Evolutionary conservation across 2,888 invertebrate genomes (phyloP).

Genomic region (Drosophila conformis): DNA sequence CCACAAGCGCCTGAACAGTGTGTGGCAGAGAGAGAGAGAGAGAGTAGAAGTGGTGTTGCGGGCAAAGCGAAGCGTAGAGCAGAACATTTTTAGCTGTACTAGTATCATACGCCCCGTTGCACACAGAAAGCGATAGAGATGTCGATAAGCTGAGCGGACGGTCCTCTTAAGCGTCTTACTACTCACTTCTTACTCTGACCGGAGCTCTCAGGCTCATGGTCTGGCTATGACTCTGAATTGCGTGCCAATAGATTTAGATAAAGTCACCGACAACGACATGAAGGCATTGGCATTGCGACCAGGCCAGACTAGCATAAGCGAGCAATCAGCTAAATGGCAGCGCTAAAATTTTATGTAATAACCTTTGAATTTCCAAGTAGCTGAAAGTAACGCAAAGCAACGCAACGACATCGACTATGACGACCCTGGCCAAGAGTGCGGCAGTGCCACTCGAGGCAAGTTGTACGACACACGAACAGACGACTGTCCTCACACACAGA

Average conservation of each 20-base stretch:
- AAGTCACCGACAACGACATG: conserved; percentile 40
- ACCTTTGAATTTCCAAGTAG: conserved; percentile 78
- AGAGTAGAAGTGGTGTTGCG: neutral
- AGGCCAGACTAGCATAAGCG: conserved; percentile 49
- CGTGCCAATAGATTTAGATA: conserved; percentile 77
- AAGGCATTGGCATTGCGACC: conserved; percentile 16
- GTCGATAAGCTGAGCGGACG: conserved; percentile 68
- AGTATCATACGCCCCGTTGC: conserved; percentile 73
- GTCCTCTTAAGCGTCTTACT: conserved; percentile 64
- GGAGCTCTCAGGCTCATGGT: conserved; percentile 27
- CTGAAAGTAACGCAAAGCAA: conserved; percentile 19
- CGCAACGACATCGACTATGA: conserved; percentile 20
- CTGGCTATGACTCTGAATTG: conserved; percentile 39
- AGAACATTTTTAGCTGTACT: conserved; percentile 60
- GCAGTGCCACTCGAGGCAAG: conserved; percentile 62
- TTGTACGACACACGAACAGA: conserved; percentile 49
- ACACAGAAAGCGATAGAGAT: conserved; percentile 46
- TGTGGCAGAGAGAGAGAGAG: neutral
- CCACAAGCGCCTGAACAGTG: conserved; percentile 35
- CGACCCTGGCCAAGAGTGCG: conserved; percentile 32
- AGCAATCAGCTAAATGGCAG: conserved; percentile 78
- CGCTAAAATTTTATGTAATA: conserved; percentile 81
- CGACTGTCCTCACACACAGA: conserved; percentile 35
- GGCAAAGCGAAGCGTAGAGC: conserved; percentile 33
- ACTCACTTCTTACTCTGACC: conserved; percentile 53